Percentiles rank a stretch among this genome's conserved stretches.
phyloP scores from a whole-genome alignment of 1,140 invertebrate genomes.

The Drosophila lini region DNA sequence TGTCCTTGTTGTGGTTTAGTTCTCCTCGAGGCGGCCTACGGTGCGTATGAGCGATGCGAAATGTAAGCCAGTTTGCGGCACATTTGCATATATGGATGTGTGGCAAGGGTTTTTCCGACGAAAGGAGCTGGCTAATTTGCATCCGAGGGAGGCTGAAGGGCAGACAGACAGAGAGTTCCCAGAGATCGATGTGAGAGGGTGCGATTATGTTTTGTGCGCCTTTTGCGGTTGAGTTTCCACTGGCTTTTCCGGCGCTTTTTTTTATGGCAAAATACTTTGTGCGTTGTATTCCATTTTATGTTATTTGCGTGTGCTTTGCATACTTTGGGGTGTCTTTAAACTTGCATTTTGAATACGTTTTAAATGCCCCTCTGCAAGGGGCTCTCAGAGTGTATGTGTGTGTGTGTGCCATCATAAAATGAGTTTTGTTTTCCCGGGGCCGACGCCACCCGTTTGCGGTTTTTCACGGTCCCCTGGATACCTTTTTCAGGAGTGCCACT shows the following conservation, averaged over 20 bases:
- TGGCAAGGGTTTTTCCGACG: slow-evolving; percentile 26
- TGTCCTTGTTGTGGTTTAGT: slow-evolving; percentile 25
- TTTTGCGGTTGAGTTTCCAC: slow-evolving; percentile 70
- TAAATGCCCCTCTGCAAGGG: slow-evolving; percentile 61
- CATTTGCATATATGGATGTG: slow-evolving; percentile 59
- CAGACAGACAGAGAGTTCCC: neutral
- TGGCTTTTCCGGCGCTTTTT: slow-evolving; percentile 44
- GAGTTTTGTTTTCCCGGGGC: slow-evolving; percentile 33
- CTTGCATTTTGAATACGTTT: slow-evolving; percentile 77
- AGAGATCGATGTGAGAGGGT: slow-evolving; percentile 29
- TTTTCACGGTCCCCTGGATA: slow-evolving; percentile 45
- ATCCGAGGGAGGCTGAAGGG: slow-evolving; percentile 39
- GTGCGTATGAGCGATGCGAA: slow-evolving; percentile 59
- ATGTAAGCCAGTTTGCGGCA: slow-evolving; percentile 67
- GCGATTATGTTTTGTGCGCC: slow-evolving; percentile 49
- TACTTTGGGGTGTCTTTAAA: slow-evolving; percentile 76
- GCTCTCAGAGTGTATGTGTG: slow-evolving; percentile 2
- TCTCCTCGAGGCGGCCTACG: slow-evolving; percentile 5
- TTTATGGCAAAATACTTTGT: slow-evolving; percentile 43
- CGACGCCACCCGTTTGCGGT: slow-evolving; percentile 27
- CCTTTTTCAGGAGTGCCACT: slow-evolving; percentile 29
- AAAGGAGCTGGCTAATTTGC: slow-evolving; percentile 65
- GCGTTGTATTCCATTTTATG: slow-evolving; percentile 45
- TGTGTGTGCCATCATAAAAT: slow-evolving; percentile 33
- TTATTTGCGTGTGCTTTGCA: slow-evolving; percentile 73